These are phyloP conservation scores for Drosophila nr. fundita DNA, from an alignment of 2,888 invertebrate species.

Conservation along the genomic window DNA sequence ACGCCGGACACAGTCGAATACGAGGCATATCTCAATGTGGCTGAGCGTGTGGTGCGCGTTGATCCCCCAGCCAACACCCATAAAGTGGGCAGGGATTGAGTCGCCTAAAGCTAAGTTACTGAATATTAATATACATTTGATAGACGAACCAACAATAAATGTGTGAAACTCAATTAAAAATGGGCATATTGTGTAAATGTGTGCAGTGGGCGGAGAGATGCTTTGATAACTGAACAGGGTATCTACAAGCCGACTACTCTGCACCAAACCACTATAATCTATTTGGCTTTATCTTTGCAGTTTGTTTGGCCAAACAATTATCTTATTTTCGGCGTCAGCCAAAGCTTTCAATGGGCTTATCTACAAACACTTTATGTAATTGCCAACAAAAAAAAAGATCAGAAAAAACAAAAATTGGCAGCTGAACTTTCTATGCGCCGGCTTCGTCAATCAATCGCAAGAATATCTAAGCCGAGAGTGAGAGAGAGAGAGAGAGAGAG, in stretches of 20 bases:
- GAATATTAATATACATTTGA: neutral
- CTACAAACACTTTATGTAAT: conserved; percentile 43
- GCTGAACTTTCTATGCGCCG: conserved; percentile 49
- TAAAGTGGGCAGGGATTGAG: conserved; percentile 91
- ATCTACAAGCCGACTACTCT: neutral
- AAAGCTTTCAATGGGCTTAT: neutral
- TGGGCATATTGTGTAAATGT: neutral
- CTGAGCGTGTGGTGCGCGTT: conserved; percentile 89
- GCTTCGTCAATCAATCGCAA: conserved; percentile 39
- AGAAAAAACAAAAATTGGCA: conserved; percentile 35
- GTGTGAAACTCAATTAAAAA: conserved; percentile 2
- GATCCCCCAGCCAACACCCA: conserved; percentile 90
- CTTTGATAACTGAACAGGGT: neutral
- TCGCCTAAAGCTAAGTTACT: neutral
- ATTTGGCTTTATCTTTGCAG: neutral
- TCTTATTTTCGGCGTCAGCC: neutral
- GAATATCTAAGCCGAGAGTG: conserved; percentile 6
- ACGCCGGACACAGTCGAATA: conserved; percentile 94
- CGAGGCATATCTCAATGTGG: conserved; percentile 94
- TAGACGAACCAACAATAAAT: conserved; percentile 2
- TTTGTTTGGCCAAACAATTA: conserved; percentile 31
- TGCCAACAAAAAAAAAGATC: conserved; percentile 25
- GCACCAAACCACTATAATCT: neutral
- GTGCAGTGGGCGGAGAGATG: neutral
- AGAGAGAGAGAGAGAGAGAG: neutral